Evolutionary conservation across 2,797 vertebrate genomes (phyloP), one percentile per base, ranked within the genome.

Genomic region (Hippocampus kuda): DNA sequence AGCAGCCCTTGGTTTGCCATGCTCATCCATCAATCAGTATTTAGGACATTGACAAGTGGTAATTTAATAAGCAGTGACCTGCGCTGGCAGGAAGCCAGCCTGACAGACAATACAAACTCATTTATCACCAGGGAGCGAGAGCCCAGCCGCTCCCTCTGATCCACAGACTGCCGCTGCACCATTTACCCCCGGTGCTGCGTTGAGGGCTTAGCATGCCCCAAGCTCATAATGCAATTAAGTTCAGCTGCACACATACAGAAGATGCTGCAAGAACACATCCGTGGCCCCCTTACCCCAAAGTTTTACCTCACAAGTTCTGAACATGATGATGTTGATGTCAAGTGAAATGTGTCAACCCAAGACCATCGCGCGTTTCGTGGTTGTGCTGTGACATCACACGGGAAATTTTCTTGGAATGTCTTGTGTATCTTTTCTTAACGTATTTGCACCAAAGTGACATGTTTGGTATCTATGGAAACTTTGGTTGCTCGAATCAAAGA

Each of bases 21-120:
- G 89, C 92, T 92, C 93, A 94, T 97, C 95, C 94, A 96, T 98
- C 94, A 96, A 93, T 96, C 94, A 93, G 91, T 90, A 90, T 94
- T 93, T 93, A 93, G 92, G 93, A 92, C 94, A 95, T 93, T 95
- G 94, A 95, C 94, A 94, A 94, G 93, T 93, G 91, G 92, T 97
- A 95, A 97, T 96, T 94, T 95, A 95, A 96, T 96, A 94, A 93
- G 85, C 92, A 95, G 89, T 95, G 93, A 94, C 93, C 93, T 92
- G 92, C 88, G 90, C 94, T 93, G 93, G 91, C 94, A 94, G 94
- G 92, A 95, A 94, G 93, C 92, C 89, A 88, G 89, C 90, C 92
- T 92, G 93, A 94, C 93, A 94, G 93, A 95, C 94, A 94, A 96
- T 95, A 88, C 93, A 94, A 93, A 94, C 93, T 94, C 94, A 94